Conservation (phyloP, 2,113 vertebrate species). For the Hucho hucho region DNA sequence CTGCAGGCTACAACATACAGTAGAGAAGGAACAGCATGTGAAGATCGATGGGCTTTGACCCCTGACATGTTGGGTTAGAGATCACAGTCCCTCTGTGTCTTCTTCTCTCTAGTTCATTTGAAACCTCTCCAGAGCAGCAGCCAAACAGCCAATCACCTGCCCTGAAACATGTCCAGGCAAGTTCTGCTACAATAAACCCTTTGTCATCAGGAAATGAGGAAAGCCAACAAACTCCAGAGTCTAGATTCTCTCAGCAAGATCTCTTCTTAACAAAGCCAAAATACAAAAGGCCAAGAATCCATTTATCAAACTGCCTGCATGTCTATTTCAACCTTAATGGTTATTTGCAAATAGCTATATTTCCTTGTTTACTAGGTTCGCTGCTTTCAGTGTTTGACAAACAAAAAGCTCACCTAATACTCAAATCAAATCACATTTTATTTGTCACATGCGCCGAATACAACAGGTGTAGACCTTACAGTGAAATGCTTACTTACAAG, state of each 20-base stretch:
- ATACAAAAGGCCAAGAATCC: constrained; percentile 4
- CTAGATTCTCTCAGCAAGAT: constrained; percentile 30
- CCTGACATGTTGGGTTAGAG: no score
- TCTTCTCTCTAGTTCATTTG: constrained; percentile 15
- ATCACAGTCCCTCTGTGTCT: no score
- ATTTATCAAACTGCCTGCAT: constrained; percentile 21
- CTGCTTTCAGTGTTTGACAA: not conserved
- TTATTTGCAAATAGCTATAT: constrained; percentile 24
- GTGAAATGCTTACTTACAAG: no score
- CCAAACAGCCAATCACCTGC: constrained; percentile 37
- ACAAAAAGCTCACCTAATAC: constrained; percentile 1
- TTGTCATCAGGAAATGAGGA: constrained; percentile 5
- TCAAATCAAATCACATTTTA: not conserved
- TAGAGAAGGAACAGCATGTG: no score
- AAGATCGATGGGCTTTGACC: no score
- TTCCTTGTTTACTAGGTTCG: not conserved
- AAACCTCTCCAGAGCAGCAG: constrained; percentile 18
- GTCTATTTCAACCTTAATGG: no score
- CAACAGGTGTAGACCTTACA: no score
- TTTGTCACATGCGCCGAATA: no score
- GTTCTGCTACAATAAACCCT: constrained; percentile 20
- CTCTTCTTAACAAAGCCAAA: constrained; percentile 15
- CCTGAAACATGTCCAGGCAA: constrained; percentile 42
- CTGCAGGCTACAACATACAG: no score
- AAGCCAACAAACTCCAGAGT: constrained; percentile 31